Conservation (phyloP, 2,797 vertebrate genomes). For the Aldrovandia affinis region DNA sequence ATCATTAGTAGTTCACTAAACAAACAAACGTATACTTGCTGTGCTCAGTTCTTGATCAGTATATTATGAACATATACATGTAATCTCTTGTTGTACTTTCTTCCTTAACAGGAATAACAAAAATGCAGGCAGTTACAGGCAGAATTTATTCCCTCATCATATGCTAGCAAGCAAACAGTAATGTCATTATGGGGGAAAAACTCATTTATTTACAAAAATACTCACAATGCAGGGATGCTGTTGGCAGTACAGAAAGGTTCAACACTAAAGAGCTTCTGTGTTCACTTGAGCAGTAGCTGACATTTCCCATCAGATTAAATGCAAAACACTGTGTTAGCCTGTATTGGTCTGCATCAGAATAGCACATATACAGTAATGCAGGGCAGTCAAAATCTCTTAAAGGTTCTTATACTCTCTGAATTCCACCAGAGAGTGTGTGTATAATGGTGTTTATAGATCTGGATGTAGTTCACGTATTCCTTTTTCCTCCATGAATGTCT, state of each 20-base stretch:
- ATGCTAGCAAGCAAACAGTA: not conserved
- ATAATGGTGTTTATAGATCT: not conserved
- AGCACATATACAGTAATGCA: too few species aligned
- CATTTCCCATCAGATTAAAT: too few species aligned
- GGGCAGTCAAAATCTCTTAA: too few species aligned
- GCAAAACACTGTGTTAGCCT: too few species aligned
- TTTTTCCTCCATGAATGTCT: not conserved
- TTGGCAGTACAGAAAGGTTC: too few species aligned
- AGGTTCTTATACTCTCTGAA: too few species aligned
- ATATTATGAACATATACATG: not conserved
- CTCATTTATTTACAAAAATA: not conserved
- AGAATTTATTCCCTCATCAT: not conserved
- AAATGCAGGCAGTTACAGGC: not conserved
- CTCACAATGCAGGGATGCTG: not conserved
- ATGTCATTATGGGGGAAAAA: not conserved
- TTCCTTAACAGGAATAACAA: not conserved
- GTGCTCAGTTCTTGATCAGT: not conserved
- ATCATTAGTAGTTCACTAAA: too few species aligned
- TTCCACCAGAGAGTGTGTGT: not conserved
- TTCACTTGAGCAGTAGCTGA: too few species aligned
- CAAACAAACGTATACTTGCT: too few species aligned
- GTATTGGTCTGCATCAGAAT: too few species aligned
- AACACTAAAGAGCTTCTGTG: too few species aligned
- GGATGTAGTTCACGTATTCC: not conserved
- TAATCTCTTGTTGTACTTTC: conserved; percentile 1